Evolutionary conservation across 2,888 invertebrate species (phyloP).

Genomic region (Petrolisthes manimaculis): DNA sequence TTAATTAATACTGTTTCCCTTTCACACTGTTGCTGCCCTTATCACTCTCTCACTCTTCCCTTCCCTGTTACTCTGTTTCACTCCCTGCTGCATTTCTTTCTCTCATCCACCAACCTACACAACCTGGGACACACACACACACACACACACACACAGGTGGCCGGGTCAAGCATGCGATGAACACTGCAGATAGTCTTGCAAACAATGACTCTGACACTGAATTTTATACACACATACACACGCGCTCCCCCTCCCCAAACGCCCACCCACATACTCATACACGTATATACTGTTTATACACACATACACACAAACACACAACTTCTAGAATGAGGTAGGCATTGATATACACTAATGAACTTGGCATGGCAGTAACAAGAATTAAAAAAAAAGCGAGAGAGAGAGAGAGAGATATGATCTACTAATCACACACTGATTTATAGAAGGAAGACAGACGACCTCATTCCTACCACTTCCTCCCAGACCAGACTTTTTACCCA

Average conservation of each 20-base stretch:
- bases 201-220: constrained; percentile 5
- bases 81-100: background rate
- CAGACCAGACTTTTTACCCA: too few relatives aligned
- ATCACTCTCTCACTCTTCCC: background rate
- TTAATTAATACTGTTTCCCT: background rate
- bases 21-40: background rate
- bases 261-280: background rate
- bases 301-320: too few relatives aligned
- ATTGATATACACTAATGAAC: too few relatives aligned
- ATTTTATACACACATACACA: constrained; percentile 24
- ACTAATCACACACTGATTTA: too few relatives aligned
- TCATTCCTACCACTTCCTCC: too few relatives aligned
- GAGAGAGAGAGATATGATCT: too few relatives aligned
- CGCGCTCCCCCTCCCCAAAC: background rate
- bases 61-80: background rate
- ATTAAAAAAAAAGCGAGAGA: too few relatives aligned
- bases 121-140: background rate
- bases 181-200: constrained; percentile 23
- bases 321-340: too few relatives aligned
- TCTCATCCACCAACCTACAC: background rate
- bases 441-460: too few relatives aligned
- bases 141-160: background rate
- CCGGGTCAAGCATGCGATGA: constrained; percentile 24
- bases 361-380: too few relatives aligned
- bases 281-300: too few relatives aligned